Percentiles rank a stretch among this genome's conserved stretches.
Conservation (phyloP, 2,888 invertebrate genomes). For the Sphaerophoria taeniata region DNA sequence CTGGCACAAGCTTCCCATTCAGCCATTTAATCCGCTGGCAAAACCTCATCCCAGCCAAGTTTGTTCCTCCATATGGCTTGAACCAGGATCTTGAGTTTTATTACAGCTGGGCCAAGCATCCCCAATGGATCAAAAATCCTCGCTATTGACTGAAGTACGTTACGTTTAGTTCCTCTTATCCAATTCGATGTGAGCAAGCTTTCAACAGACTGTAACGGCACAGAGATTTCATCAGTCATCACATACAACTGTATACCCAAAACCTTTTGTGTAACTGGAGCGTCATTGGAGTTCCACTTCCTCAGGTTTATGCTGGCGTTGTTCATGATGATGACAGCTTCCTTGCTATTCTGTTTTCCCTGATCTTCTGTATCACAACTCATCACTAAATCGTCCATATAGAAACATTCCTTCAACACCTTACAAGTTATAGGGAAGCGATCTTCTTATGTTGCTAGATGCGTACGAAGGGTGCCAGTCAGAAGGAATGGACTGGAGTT, state of each 20-base stretch:
- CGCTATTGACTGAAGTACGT: constrained; percentile 17
- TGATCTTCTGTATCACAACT: constrained; percentile 16
- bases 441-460: not conserved
- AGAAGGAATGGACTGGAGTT: constrained; percentile 42
- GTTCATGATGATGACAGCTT: constrained; percentile 17
- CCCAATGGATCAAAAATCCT: constrained; percentile 29
- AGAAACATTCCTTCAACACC: constrained; percentile 17
- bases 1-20: constrained; percentile 36
- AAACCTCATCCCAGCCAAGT: constrained; percentile 24
- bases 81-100: constrained; percentile 35
- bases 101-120: constrained; percentile 20
- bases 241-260: constrained; percentile 31
- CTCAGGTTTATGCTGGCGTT: constrained; percentile 29
- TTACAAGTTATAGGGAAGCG: constrained; percentile 21
- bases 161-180: constrained; percentile 14
- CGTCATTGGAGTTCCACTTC: constrained; percentile 46
- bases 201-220: constrained; percentile 7
- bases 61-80: not conserved
- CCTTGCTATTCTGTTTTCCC: not conserved
- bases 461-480: constrained; percentile 22
- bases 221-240: constrained; percentile 22
- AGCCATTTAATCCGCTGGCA: constrained; percentile 21
- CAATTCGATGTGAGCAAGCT: constrained; percentile 2
- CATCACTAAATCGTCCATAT: constrained; percentile 36
- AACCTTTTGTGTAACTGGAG: constrained; percentile 32